phyloP scores from a whole-genome alignment of 2,888 invertebrate genomes.

The Leucophenga maculata region DNA sequence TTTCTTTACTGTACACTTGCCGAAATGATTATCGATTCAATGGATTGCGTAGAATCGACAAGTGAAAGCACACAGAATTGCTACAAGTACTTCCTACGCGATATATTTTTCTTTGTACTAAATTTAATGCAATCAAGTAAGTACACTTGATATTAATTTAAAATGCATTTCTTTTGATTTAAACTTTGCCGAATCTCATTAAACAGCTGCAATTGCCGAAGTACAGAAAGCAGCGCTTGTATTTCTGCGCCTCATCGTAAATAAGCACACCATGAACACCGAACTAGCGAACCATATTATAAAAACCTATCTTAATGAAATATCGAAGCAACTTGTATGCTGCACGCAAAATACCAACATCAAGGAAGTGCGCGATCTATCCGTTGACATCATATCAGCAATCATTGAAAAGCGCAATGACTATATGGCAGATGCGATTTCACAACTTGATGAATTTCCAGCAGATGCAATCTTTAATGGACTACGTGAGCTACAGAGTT shows the following conservation, averaged over 20 bases:
- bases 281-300: constrained; percentile 34
- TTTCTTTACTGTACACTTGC: constrained; percentile 58
- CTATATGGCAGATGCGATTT: constrained; percentile 42
- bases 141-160: constrained; percentile 19
- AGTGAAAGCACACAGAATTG: constrained; percentile 35
- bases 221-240: constrained; percentile 46
- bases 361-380: constrained; percentile 40
- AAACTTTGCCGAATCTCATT: too few species aligned
- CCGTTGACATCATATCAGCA: constrained; percentile 40
- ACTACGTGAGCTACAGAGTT: constrained; percentile 29
- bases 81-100: constrained; percentile 56
- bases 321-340: constrained; percentile 53
- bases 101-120: constrained; percentile 60
- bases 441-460: constrained; percentile 54
- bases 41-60: constrained; percentile 10
- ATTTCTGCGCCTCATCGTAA: constrained; percentile 46
- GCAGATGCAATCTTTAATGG: constrained; percentile 39
- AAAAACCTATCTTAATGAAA: constrained; percentile 48
- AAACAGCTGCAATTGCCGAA: constrained; percentile 38
- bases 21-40: constrained; percentile 56
- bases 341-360: constrained; percentile 34
- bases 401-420: constrained; percentile 44
- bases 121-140: constrained; percentile 44
- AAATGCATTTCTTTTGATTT: not conserved
- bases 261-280: constrained; percentile 36